Evolutionary conservation across 2,113 vertebrate species (phyloP).

Genomic region (Anser cygnoides): DNA sequence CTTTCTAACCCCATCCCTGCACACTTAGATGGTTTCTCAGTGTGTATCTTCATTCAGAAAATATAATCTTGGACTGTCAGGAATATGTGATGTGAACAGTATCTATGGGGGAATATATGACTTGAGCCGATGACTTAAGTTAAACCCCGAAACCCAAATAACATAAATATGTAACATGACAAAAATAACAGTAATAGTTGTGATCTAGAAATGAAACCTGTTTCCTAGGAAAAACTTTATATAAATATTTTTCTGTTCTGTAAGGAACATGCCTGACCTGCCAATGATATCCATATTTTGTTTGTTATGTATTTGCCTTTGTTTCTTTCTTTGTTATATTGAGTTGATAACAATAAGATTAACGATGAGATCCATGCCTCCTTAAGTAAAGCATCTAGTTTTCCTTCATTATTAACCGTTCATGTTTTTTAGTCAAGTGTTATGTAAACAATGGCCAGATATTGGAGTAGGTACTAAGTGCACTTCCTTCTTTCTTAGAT

Average conservation of each 20-base stretch:
- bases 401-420: slow-evolving; percentile 12
- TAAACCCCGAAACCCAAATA: neutral
- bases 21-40: neutral
- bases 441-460: neutral
- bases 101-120: neutral
- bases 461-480: neutral
- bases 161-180: neutral
- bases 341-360: neutral
- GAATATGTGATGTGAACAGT: neutral
- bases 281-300: neutral
- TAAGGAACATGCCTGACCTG: neutral
- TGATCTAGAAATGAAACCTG: neutral
- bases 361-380: neutral
- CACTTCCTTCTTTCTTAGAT: neutral
- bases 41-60: neutral
- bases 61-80: neutral
- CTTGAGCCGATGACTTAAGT: neutral
- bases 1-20: neutral
- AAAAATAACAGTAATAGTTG: neutral
- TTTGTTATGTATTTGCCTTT: neutral
- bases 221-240: neutral
- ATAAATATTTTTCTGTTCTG: neutral
- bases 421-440: neutral
- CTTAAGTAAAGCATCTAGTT: neutral
- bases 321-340: neutral